phyloP scores from a whole-genome alignment of 2,888 invertebrate species.

The Pheosia gnoma region DNA sequence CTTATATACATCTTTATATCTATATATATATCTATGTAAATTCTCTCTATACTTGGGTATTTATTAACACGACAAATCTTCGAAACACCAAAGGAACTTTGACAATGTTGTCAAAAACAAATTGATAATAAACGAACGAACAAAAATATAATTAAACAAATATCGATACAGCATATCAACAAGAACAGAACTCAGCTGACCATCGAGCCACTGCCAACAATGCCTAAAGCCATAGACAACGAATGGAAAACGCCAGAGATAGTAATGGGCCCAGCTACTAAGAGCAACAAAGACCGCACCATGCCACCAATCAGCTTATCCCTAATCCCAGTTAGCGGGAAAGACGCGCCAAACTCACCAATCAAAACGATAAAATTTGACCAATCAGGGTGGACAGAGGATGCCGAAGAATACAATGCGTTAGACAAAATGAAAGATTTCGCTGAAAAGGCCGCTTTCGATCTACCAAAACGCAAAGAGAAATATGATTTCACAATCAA shows the following conservation, averaged over 20 bases:
- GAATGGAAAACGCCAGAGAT: constrained; percentile 75
- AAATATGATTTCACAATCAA: constrained; percentile 40
- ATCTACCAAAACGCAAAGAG: constrained; percentile 70
- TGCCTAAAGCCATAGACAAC: constrained; percentile 51
- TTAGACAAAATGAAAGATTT: constrained; percentile 81
- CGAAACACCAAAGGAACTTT: constrained; percentile 46
- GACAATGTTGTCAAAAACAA: constrained; percentile 81
- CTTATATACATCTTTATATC: constrained; percentile 54
- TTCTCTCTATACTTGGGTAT: constrained; percentile 51
- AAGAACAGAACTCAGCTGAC: constrained; percentile 78
- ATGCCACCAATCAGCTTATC: constrained; percentile 80
- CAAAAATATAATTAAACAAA: constrained; percentile 51
- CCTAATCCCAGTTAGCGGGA: constrained; percentile 73
- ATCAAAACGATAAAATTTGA: constrained; percentile 67
- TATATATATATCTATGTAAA: constrained; percentile 55
- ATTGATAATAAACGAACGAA: constrained; percentile 74
- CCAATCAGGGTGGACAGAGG: constrained; percentile 64
- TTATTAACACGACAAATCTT: constrained; percentile 40
- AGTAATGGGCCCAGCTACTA: constrained; percentile 63
- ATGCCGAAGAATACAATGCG: constrained; percentile 75
- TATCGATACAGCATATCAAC: constrained; percentile 80
- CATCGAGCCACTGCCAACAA: constrained; percentile 71
- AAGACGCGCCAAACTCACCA: constrained; percentile 60
- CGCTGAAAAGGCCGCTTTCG: constrained; percentile 78
- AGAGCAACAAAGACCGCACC: constrained; percentile 63